A percentile compares a stretch with the other conserved stretches of the same genome.
Evolutionary conservation across 1,140 invertebrate genomes (phyloP).

Genomic region (Asbolus verrucosus): DNA sequence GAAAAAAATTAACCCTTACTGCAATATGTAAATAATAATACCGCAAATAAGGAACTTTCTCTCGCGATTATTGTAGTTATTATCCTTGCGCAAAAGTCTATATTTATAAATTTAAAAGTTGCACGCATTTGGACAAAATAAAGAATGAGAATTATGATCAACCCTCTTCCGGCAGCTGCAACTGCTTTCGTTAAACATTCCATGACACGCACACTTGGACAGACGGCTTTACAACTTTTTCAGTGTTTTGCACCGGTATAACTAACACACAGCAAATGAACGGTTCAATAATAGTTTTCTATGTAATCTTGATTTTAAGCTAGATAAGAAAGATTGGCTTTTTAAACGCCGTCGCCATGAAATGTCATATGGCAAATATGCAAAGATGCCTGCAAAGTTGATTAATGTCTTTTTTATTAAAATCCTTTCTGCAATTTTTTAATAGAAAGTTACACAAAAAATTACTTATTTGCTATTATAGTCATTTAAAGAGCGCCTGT

Average conservation of each 20-base stretch:
- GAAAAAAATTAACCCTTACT: conserved; percentile 4
- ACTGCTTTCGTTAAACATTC: neutral
- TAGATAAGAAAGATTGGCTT: conserved; percentile 11
- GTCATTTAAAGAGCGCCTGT: neutral
- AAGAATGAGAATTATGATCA: conserved; percentile 18
- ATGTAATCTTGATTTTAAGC: conserved; percentile 10
- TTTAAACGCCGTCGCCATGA: neutral
- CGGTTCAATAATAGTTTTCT: conserved; percentile 28
- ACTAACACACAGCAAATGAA: conserved; percentile 5
- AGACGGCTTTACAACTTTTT: conserved; percentile 19
- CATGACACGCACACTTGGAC: neutral
- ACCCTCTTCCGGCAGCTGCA: conserved; percentile 12
- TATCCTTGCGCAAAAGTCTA: conserved; percentile 19
- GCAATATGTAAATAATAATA: conserved; percentile 1
- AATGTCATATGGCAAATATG: neutral
- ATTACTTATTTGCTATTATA: conserved; percentile 14
- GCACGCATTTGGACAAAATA: neutral
- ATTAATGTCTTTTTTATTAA: too few species aligned
- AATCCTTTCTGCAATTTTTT: neutral
- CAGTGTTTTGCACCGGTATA: conserved; percentile 18
- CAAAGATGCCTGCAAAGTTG: too few species aligned
- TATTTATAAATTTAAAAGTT: conserved; percentile 2
- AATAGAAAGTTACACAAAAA: conserved; percentile 5
- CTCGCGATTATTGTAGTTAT: conserved; percentile 14
- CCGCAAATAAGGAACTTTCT: conserved; percentile 19